Base-by-base conservation (phyloP, 2,797 vertebrate species). In the Sebastes melanostomus region DNA sequence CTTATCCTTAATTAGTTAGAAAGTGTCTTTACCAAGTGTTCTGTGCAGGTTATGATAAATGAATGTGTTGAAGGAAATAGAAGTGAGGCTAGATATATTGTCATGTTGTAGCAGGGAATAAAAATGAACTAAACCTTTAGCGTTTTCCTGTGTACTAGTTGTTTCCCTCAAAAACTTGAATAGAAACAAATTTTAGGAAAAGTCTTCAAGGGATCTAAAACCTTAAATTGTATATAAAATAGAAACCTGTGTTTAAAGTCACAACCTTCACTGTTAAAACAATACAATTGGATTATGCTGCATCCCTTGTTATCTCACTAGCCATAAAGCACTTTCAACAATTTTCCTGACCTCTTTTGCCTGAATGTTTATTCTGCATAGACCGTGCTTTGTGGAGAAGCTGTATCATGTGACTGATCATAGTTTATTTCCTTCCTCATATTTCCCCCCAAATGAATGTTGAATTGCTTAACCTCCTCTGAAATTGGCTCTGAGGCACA, bases 281-380 rank as follows among this genome's bases (percentile, higher is more conserved):
- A 73, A 72, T 55, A 74, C 62, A 72, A 84, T 90, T 59, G 63
- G 84, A 79, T 73, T 60, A 52, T 14, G 77, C 81, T 65, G 66
- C 84, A 27, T 88, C 88, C 75, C 81, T 85, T 69, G 72, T 82
- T 90, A 66, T 90, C 75, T 85, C 84, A 80, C 74, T 82, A 68
- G 86, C 89, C 90, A 86, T 91, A 66, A 93, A 90, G 93, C 94
- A 94, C 94, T 95, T 94, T 94, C 90, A 93, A 89, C 82, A 65
- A 60, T 83, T 88, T 78, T 86, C 91, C 89, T 81, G 86, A 90
- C 90, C 90, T 88, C 86, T 91, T 83, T 91, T 75, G 84, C 86
- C 87, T 93, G 92, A 93, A 94, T 94, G 94, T 94, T 85, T 88
- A 54, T 77, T 79, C 81, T 83, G 56, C 86, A 78, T 85, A 86